Evolutionary conservation across 2,888 invertebrate species (phyloP).

Genomic region (Macrosiphum euphorbiae): DNA sequence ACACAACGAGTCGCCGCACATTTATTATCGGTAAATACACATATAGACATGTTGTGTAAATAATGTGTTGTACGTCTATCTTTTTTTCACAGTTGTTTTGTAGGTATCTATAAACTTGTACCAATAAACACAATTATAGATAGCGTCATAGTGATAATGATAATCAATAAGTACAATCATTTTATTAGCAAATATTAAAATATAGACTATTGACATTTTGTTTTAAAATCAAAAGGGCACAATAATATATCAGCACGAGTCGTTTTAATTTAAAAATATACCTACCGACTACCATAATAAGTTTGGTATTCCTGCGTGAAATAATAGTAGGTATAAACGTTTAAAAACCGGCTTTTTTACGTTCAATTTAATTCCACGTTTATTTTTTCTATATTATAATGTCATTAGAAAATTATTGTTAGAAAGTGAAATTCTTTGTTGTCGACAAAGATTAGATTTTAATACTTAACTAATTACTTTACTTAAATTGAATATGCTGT

Average conservation of each 20-base stretch:
- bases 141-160: not conserved
- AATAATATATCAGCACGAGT: not conserved
- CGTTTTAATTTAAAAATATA: not conserved
- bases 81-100: not conserved
- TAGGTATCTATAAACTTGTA: not conserved
- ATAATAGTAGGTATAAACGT: not conserved
- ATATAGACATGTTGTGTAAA: not conserved
- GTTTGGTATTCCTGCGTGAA: not conserved
- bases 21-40: not conserved
- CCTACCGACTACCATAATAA: not conserved
- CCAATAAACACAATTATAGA: not conserved
- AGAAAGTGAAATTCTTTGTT: not conserved
- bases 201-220: not conserved
- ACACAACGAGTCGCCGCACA: not conserved
- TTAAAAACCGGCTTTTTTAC: not conserved
- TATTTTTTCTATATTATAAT: constrained; percentile 2
- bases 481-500: not conserved
- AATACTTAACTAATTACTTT: not conserved
- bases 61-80: not conserved
- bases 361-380: not conserved
- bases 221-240: not conserved
- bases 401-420: not conserved
- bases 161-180: not conserved
- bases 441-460: not conserved
- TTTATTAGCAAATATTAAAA: not conserved